Conservation (phyloP, 2,113 vertebrate species). For the Catharus bicknelli region DNA sequence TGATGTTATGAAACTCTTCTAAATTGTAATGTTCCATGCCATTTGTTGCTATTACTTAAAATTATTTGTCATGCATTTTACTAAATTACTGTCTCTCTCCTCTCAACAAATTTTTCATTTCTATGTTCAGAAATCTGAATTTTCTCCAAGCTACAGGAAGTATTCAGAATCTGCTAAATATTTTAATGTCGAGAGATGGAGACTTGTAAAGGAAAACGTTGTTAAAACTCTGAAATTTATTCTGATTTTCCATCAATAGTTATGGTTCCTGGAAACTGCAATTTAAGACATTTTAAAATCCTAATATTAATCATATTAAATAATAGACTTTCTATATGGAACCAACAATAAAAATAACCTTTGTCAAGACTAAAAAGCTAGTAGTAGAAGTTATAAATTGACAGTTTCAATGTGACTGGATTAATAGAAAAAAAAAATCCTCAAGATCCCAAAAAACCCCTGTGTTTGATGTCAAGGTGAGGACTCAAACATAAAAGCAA, state of each 20-base stretch:
- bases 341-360: slow-evolving; percentile 44
- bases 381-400: background rate
- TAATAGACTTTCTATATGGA: slow-evolving; percentile 34
- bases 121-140: slow-evolving; percentile 24
- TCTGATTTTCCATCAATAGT: slow-evolving; percentile 41
- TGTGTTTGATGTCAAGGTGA: slow-evolving; percentile 14
- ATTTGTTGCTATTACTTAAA: slow-evolving; percentile 51
- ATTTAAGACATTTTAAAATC: slow-evolving; percentile 56
- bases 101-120: slow-evolving; percentile 49
- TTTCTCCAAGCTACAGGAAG: slow-evolving; percentile 59
- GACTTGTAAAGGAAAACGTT: slow-evolving; percentile 43
- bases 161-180: slow-evolving; percentile 59
- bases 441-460: background rate
- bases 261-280: slow-evolving; percentile 56
- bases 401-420: background rate
- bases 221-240: slow-evolving; percentile 64
- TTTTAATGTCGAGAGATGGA: slow-evolving; percentile 50
- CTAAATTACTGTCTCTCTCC: background rate
- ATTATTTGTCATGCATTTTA: slow-evolving; percentile 31
- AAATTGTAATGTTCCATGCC: slow-evolving; percentile 31
- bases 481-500: background rate
- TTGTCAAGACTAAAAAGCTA: background rate
- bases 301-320: slow-evolving; percentile 37
- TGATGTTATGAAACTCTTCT: slow-evolving; percentile 42
- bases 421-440: background rate